Conservation (phyloP, 1,140 invertebrate genomes). For the Frieseomelitta varia region DNA sequence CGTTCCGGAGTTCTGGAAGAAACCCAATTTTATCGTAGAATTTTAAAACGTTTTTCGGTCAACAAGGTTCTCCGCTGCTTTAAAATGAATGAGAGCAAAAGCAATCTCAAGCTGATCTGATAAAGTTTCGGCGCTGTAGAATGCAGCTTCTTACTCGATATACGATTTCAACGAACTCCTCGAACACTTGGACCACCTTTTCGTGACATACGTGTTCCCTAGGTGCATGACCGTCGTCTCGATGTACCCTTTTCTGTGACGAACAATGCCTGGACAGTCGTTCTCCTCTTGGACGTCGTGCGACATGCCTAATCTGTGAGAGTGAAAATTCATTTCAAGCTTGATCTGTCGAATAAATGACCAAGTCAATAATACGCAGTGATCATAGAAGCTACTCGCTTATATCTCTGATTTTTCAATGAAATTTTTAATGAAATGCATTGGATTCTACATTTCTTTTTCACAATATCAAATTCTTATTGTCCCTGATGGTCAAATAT, state of each 20-base stretch:
- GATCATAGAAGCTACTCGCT: too few relatives aligned
- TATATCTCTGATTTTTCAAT: too few relatives aligned
- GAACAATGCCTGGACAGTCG: conserved; percentile 58
- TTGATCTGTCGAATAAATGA: background rate
- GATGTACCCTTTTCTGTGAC: conserved; percentile 42
- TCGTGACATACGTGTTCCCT: conserved; percentile 59
- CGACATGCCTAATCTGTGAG: conserved; percentile 82
- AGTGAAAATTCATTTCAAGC: conserved; percentile 2
- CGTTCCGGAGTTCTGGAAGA: background rate
- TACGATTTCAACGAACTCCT: conserved; percentile 56
- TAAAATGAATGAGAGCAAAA: conserved; percentile 21
- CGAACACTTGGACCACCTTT: conserved; percentile 68
- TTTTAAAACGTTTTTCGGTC: conserved; percentile 7
- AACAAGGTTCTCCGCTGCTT: background rate
- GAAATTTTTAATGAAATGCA: too few relatives aligned
- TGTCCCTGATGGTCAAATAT: too few relatives aligned
- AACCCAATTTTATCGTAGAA: conserved; percentile 18
- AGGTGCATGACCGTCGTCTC: conserved; percentile 68
- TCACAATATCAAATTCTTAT: too few relatives aligned
- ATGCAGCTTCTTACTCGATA: conserved; percentile 58
- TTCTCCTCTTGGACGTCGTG: conserved; percentile 80
- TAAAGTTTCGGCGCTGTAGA: background rate
- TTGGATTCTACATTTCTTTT: too few relatives aligned
- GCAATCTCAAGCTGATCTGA: conserved; percentile 22
- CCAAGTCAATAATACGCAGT: too few relatives aligned